Evolutionary conservation across 2,797 vertebrate genomes (phyloP), one percentile per base, ranked within the genome.

Genomic region (Pipistrellus pipistrellus): DNA sequence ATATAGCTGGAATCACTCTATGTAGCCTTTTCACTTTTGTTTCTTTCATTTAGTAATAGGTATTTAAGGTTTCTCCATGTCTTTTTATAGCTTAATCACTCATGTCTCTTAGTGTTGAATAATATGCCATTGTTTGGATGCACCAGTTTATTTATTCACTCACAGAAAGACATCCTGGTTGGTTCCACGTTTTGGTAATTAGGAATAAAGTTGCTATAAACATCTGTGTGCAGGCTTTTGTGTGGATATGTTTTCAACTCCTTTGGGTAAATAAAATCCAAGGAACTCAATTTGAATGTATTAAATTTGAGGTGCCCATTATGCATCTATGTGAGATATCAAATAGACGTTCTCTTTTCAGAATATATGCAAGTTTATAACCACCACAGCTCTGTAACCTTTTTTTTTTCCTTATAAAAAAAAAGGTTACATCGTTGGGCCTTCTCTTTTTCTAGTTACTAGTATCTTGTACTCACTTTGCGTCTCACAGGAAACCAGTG

Each of bases 371-470:
- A 93, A 23, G 27, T 88, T 73, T 78, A 88, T 57, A 78, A 73
- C 30, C 27, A 91, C n/a, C 23, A 68, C 32, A 84, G 41, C 41
- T 53, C 25, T 66, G 64, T 84, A 91, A 48, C 35, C 46, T 66
- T 86, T 76, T 68, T 82, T 82, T 46, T 71, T 44, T 10, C 10
- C 76, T 87, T 71, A 64, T 38, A 78, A 72, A 55, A 44, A 44
- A 95, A 87, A 17, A 3, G 77, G 62, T 85, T 30, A 27, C 38
- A 71, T 41, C 20, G 77, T 89, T 64, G 78, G 64, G n/a, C 46
- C 76, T 90, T 57, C 46, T 87, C 53, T 87, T 87, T 87, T 71
- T 77, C 78, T n/a, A 66, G 35, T 55, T 64, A 71, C 64, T n/a
- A 66, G 35, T 55, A 72, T 80, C 73, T 57, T 73, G 38, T n/a